Evolutionary conservation across 2,888 invertebrate genomes (phyloP).

Genomic region (Hydrotaea diabolus): DNA sequence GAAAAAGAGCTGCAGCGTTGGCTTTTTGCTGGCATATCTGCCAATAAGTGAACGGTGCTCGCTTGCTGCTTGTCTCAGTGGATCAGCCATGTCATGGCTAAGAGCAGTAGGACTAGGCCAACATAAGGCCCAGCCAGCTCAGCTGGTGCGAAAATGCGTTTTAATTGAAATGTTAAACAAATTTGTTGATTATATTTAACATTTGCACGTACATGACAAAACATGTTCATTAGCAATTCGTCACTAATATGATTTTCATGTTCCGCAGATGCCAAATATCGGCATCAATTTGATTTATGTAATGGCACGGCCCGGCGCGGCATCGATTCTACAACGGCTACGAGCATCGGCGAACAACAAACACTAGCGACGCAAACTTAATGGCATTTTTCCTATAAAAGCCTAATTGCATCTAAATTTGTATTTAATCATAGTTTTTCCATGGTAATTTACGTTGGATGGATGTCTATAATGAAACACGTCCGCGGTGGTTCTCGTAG

Average conservation of each 20-base stretch:
- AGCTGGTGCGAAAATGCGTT: conserved; percentile 46
- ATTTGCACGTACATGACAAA: background rate
- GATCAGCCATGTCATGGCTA: too few species aligned
- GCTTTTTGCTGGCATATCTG: conserved; percentile 40
- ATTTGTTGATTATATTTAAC: background rate
- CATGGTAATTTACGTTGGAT: background rate
- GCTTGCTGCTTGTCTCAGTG: background rate
- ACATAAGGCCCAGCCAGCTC: too few species aligned
- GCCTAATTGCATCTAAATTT: conserved; percentile 39
- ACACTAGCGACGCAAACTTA: conserved; percentile 5
- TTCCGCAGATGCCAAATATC: background rate
- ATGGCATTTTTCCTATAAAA: conserved; percentile 37
- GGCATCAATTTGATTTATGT: background rate
- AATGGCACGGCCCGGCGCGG: background rate
- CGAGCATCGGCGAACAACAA: too few species aligned
- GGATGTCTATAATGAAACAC: background rate
- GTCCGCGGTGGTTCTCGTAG: too few species aligned
- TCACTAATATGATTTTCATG: conserved; percentile 11
- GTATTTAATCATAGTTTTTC: conserved; percentile 38
- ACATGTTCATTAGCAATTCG: background rate
- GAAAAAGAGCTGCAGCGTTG: conserved; percentile 7
- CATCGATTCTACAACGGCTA: too few species aligned
- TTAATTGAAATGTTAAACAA: conserved; percentile 55
- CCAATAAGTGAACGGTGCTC: conserved; percentile 55
- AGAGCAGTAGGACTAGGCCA: too few species aligned